Evolutionary conservation across 1,140 invertebrate species (phyloP), one percentile per base, ranked within the genome.

Genomic region (Wasmannia auropunctata): DNA sequence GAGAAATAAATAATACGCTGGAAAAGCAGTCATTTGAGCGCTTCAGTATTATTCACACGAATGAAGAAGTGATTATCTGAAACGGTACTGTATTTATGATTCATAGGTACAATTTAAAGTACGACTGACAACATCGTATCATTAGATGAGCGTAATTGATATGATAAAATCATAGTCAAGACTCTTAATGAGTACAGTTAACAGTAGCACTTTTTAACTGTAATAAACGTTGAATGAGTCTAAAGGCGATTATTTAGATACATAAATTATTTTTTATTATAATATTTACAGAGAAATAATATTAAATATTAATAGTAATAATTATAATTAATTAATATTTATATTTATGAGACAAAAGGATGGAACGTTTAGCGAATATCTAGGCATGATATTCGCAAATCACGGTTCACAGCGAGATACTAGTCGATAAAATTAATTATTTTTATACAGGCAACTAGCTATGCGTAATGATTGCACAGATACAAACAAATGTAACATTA

Each of bases 371-470:
- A 31, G 11, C 8, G 28, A 37, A 22, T 72, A 19, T 72, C 28
- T 74, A 74, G 3, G 3, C n/a, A 22, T 16, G 10, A 74, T 54
- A 0, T 2, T 34, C 1, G 11, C 19, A 56, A 51, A 56, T 34
- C 22, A 54, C 19, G 34, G 46, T 34, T n/a, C 5, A 69, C 19
- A 11, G 3, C n/a, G 28, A 54, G 10, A 34, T 37, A 22, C 49
- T 74, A 74, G 49, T 74, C 70, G 31, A 34, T 37, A 74, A 34
- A 51, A 74, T 56, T 74, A 74, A 56, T n/a, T n/a, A n/a, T 34
- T 37, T 37, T 28, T 74, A 11, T 34, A 56, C n/a, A 74, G 7
- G 31, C 54, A 34, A 7, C 14, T 25, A 34, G 5, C 6, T 34
- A 51, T 7, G 8, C 19, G 28, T 54, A 6, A 31, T 14, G 25